A percentile compares a stretch with the other conserved stretches of the same genome.
These are phyloP conservation scores for Agrochola lychnidis DNA, from an alignment of 2,888 invertebrate genomes.

Conservation along the genomic window DNA sequence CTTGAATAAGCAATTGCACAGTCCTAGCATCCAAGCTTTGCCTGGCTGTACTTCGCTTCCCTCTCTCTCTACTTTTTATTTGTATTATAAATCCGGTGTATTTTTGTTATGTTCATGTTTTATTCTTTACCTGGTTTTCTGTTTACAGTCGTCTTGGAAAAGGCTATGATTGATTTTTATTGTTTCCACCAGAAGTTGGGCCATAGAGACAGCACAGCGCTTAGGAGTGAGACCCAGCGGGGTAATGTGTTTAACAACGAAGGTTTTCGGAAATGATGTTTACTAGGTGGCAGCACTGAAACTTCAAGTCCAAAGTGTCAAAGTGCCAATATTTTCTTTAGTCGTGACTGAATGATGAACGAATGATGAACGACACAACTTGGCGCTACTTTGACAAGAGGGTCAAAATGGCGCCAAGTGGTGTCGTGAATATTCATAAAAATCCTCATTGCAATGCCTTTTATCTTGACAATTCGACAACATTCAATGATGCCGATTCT, in stretches of 20 bases:
- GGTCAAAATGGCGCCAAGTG: too few relatives aligned
- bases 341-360: too few relatives aligned
- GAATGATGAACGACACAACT: too few relatives aligned
- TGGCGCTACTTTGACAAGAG: too few relatives aligned
- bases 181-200: background rate
- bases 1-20: constrained; percentile 62
- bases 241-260: too few relatives aligned
- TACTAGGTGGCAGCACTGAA: too few relatives aligned
- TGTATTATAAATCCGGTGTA: constrained; percentile 32
- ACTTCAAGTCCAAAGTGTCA: too few relatives aligned
- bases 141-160: background rate
- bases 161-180: background rate
- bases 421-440: too few relatives aligned
- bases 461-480: background rate
- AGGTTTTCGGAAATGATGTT: too few relatives aligned
- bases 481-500: background rate
- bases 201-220: too few relatives aligned
- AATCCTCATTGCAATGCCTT: background rate
- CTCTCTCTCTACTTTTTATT: constrained; percentile 22
- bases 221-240: too few relatives aligned
- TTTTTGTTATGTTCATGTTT: constrained; percentile 28
- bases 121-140: constrained; percentile 8
- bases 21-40: constrained; percentile 44
- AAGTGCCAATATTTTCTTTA: too few relatives aligned
- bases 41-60: constrained; percentile 30